Evolutionary conservation across 2,888 invertebrate genomes (phyloP).

Genomic region (Eupithecia abbreviata): DNA sequence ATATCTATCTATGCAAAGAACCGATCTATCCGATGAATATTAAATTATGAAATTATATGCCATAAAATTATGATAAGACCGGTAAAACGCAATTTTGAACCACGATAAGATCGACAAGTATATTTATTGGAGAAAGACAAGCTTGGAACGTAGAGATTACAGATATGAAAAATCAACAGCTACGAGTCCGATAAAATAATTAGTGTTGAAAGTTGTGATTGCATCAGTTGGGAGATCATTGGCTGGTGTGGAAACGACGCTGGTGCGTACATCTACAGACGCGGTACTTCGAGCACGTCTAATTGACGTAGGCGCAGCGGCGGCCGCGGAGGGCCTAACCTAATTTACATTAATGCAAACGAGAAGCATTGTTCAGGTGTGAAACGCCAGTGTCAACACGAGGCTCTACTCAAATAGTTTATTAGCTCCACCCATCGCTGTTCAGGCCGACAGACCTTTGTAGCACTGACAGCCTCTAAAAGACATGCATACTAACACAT

Average conservation of each 20-base stretch:
- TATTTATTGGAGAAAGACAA: constrained; percentile 42
- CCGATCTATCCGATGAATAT: constrained; percentile 32
- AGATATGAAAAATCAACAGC: constrained; percentile 36
- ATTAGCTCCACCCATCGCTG: constrained; percentile 82
- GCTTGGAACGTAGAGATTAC: constrained; percentile 34
- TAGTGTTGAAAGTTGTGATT: constrained; percentile 51
- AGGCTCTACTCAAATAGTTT: constrained; percentile 82
- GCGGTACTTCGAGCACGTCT: constrained; percentile 79
- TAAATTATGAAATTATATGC: constrained; percentile 43
- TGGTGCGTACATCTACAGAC: constrained; percentile 72
- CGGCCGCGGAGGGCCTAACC: constrained; percentile 74
- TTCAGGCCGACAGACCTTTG: constrained; percentile 78
- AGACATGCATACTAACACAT: constrained; percentile 72
- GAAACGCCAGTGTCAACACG: constrained; percentile 83
- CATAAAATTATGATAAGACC: constrained; percentile 44
- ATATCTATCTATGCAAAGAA: constrained; percentile 29
- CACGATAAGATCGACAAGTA: constrained; percentile 40
- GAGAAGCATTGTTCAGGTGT: constrained; percentile 84
- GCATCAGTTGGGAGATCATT: constrained; percentile 59
- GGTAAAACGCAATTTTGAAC: constrained; percentile 39
- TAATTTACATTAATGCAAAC: constrained; percentile 85
- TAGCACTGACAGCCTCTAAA: constrained; percentile 76
- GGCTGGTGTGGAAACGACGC: constrained; percentile 53
- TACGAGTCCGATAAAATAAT: constrained; percentile 36
- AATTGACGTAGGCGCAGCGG: constrained; percentile 81